These are phyloP conservation scores for Hemichromis elongatus DNA, from an alignment of 2,113 vertebrate genomes.

Conservation along the genomic window DNA sequence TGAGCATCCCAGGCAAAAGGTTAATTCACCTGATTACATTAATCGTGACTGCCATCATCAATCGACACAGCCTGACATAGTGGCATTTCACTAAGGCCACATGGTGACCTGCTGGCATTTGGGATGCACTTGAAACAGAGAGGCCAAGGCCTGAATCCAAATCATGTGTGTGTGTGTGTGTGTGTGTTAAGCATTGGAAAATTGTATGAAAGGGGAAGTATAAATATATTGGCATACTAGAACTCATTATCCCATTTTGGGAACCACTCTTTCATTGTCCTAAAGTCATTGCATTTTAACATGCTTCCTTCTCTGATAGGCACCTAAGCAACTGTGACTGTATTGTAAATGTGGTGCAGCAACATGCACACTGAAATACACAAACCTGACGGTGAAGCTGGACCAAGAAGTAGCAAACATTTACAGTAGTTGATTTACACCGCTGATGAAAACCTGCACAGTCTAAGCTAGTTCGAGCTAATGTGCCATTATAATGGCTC, in stretches of 20 bases:
- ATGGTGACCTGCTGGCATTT: constrained; percentile 57
- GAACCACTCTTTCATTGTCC: neutral
- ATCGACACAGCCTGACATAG: constrained; percentile 33
- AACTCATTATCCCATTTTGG: neutral
- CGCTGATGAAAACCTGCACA: neutral
- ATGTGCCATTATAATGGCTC: neutral
- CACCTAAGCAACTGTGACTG: neutral
- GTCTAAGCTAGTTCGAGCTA: neutral
- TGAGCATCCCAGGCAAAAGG: constrained; percentile 45
- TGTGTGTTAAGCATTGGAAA: neutral
- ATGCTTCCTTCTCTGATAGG: neutral
- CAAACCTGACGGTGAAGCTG: neutral
- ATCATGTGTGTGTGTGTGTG: neutral
- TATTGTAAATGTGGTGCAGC: neutral
- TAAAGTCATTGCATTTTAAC: neutral
- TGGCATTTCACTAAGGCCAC: constrained; percentile 58
- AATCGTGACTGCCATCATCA: constrained; percentile 53
- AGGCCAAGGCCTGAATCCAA: constrained; percentile 30
- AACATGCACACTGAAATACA: neutral
- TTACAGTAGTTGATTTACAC: neutral
- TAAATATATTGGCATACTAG: neutral
- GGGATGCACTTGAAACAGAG: constrained; percentile 3
- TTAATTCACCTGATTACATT: constrained; percentile 65
- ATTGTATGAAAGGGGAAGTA: neutral
- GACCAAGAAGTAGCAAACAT: neutral